Evolutionary conservation across 2,113 vertebrate species (phyloP), one percentile per base, ranked within the genome.

Genomic region (Mystacornis crossleyi): DNA sequence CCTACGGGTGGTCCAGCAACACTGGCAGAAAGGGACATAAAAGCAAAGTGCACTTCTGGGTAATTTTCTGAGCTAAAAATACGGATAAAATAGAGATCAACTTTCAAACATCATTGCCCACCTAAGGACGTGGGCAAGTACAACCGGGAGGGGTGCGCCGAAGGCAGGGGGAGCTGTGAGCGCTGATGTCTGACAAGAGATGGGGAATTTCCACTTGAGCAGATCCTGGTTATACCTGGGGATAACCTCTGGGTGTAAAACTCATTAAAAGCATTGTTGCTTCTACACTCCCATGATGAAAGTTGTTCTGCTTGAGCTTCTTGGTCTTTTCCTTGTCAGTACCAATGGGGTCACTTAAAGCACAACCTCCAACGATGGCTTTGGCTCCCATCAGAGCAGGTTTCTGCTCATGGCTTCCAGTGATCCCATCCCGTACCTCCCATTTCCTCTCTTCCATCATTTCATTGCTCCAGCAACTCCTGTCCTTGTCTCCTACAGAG

Each of bases 321-420:
- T 43, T 78, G 23, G 12, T 67, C 33, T 9, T 48, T 57, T 84
- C 8, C 40, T 55, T 50, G 29, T 45, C 17, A 2, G 2, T 60
- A 3, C 10, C 20, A 26, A 84, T 62, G 25, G 47, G 14, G 20
- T 60, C 57, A 19, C 13, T 58, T 36, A 26, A 14, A 38, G 16
- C 29, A 16, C 17, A 47, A 21, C 43, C 29, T 36, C 26, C 74
- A 28, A 1, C 0, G 2, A 8, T 2, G 10, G 6, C 16, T 72
- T 51, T 40, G 50, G 8, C n/a, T 55, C 33, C 81, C 48, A 18
- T 34, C 65, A 33, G 43, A 51, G 66, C 48, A 77, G 60, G 36
- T 9, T 80, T 57, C 80, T 51, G 33, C 17, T 88, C 31, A 4
- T 34, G 38, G 11, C 5, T 45, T 11, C 12, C 53, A 48, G 24